Base-by-base conservation (phyloP, 2,888 invertebrate species). In the Mycogona germanica region DNA sequence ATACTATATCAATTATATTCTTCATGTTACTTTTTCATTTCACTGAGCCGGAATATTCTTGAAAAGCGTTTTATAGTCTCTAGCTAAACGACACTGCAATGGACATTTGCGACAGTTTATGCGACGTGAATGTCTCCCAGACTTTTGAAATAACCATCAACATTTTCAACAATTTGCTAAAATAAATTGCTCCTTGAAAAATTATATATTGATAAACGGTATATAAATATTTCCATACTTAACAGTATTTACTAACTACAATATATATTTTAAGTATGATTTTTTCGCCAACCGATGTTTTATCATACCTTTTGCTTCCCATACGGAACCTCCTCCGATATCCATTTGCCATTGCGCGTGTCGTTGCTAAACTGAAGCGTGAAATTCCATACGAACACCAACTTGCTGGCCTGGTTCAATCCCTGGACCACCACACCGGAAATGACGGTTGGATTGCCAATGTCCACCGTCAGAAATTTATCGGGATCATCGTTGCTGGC, bases 291-390 rank as follows among this genome's bases (percentile, higher is more conserved):
- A 14, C 14, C 7, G 19, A 7, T 14, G 12, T 12, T 14, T 9
- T 12, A 9, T 25, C 25, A 21, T 26, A 63, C 61, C 55, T 63
- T 63, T 50, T 61, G 58, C 35, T 58, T 56, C 25, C 63, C 63
- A 7, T 63, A 59, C 2, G 63, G 63, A 40, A 62, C 60, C 55
- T 63, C 63, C 57, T 63, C 63, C 45, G 52, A 60, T n/a, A 51
- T 44, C 63, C 63, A 63, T n/a, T n/a, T n/a, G n/a, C n/a, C n/a
- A 19, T 58, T 53, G 0, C 51, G 45, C 1, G 60, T 60, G 41
- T 63, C 63, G 45, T 62, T 63, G 45, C 62, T 62, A 29, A 63
- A 63, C 12, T 57, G 52, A 17, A 63, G 47, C 19, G 57, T 49
- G 35, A 63, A 63, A 23, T 57, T 57, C 42, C 57, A 58, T 1